Base-by-base conservation (phyloP, 2,888 invertebrate genomes). In the Lycaena phlaeas region DNA sequence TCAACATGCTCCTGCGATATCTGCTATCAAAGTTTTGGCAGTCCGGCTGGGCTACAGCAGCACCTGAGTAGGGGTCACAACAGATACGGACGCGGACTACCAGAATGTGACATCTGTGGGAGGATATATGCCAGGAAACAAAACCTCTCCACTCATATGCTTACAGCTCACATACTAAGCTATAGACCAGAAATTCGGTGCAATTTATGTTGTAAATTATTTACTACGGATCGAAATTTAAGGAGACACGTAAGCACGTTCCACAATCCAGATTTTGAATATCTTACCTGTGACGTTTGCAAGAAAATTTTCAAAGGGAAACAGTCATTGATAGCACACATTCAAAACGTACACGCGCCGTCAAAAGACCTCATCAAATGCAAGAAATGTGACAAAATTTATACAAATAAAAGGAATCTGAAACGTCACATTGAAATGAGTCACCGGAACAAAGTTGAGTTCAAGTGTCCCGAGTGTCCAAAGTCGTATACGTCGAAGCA, bases 91-190 rank as follows among this genome's bases (percentile, higher is more conserved):
- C 64, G 74, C 31, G 57, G 70, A 0, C 64, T 58, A 4, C 79
- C 81, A 0, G 78, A 81, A 48, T 81, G 79, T 15, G 78, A 79
- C 14, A 26, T 74, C 0, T 81, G 79, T 14, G 78, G 79, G 0
- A 49, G 74, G 4, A 66, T 74, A 0, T 79, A 79, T 26, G 69
- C 70, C 0, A 59, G 79, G 40, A 78, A 74, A 52, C 75, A 76
- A 28, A 79, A 76, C n/a, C 68, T 79, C 0, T 59, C 57, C 1
- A 72, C 76, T 0, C 79, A 81, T 14, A 79, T 81, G 76, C 61
- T 69, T 0, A 74, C 74, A 0, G 68, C 72, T 0, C 79, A 79
- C 45, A 44, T 74, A 1, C 71, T 68, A 53, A 65, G 68, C 0
- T 14, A 58, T 0, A 63, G 61, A 0, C 59, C 59, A 0, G 53